These are phyloP conservation scores for Pseudoips prasinana DNA, from an alignment of 2,888 invertebrate genomes.

Conservation along the genomic window DNA sequence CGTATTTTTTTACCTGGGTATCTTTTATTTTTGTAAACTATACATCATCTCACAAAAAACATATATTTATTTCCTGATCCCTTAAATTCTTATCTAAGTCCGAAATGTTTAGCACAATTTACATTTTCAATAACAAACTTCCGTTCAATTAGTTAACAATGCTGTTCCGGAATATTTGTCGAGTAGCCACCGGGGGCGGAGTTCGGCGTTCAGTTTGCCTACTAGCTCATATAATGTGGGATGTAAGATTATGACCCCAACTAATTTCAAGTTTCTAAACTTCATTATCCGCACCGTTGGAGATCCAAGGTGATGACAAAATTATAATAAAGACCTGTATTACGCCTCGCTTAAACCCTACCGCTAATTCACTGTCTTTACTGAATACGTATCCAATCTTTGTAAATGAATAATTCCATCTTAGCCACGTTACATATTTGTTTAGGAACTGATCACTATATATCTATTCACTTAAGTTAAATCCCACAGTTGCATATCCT, in stretches of 20 bases:
- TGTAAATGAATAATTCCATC: no score
- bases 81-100: slow-evolving; percentile 18
- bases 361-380: slow-evolving; percentile 5
- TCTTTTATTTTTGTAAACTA: no score
- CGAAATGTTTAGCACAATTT: slow-evolving; percentile 22
- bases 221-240: slow-evolving; percentile 47
- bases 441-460: no score
- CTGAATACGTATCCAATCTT: not conserved
- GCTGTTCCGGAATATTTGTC: slow-evolving; percentile 25
- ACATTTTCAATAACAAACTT: slow-evolving; percentile 33
- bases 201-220: slow-evolving; percentile 36
- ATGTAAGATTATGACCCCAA: slow-evolving; percentile 63
- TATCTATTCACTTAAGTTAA: no score
- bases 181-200: slow-evolving; percentile 29
- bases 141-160: slow-evolving; percentile 39
- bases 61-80: slow-evolving; percentile 11
- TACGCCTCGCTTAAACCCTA: slow-evolving; percentile 14
- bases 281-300: slow-evolving; percentile 70
- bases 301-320: slow-evolving; percentile 65
- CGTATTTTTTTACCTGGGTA: no score
- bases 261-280: slow-evolving; percentile 75
- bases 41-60: no score
- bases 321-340: slow-evolving; percentile 52
- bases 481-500: no score
- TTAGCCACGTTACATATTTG: not conserved